Percentiles rank a stretch among this genome's conserved stretches.
Evolutionary conservation across 2,797 vertebrate species (phyloP).

Genomic region (Spinus pinus): DNA sequence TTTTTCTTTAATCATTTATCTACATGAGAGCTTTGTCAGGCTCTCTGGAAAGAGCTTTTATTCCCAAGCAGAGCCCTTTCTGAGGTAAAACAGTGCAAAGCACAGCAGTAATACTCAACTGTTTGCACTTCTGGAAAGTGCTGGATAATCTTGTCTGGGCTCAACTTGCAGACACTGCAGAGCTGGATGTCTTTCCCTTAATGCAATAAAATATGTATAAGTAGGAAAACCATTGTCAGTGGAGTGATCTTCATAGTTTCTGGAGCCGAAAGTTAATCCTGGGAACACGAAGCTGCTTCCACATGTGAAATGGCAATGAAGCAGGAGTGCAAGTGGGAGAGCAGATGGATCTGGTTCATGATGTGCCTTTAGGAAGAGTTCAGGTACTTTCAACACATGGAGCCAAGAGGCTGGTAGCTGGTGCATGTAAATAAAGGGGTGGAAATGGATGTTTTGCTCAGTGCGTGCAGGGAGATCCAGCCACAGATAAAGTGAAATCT

Average conservation of each 20-base stretch:
- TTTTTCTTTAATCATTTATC: background rate
- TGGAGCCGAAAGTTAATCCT: background rate
- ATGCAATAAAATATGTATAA: conserved; percentile 10
- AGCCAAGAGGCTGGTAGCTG: background rate
- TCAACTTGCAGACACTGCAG: background rate
- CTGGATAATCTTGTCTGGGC: background rate
- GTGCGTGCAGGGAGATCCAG: background rate
- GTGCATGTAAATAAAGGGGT: background rate
- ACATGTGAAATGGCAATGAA: accelerated
- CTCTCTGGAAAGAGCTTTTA: background rate
- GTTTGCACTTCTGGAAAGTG: background rate
- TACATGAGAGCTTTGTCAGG: background rate
- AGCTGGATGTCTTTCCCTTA: background rate
- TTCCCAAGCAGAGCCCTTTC: background rate
- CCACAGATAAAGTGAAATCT: background rate
- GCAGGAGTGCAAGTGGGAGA: background rate
- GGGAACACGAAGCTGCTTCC: background rate
- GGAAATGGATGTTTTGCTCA: background rate
- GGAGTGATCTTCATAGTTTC: background rate
- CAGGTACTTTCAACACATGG: background rate
- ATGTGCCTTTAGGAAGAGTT: background rate
- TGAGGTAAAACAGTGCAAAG: background rate
- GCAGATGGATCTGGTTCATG: background rate
- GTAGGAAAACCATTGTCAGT: background rate
- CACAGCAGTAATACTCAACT: background rate